These are phyloP conservation scores for Rousettus leschenaultii DNA, from an alignment of 2,113 vertebrate species.

Conservation along the genomic window DNA sequence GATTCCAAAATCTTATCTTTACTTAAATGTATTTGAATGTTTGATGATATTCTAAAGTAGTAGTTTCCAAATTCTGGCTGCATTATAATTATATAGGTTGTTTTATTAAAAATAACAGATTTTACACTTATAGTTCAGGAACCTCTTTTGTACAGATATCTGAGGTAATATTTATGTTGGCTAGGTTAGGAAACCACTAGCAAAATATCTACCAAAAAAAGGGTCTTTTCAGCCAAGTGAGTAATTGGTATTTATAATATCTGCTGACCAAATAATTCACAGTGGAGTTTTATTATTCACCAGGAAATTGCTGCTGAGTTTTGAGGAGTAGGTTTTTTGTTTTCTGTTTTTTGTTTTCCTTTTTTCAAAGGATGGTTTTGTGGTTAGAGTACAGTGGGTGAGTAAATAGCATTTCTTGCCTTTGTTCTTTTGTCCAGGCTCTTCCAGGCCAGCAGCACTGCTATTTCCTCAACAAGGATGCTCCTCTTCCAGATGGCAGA, in stretches of 20 bases:
- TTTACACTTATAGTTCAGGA: not conserved
- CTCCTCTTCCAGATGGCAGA: slow-evolving; percentile 94
- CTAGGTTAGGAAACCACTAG: not conserved
- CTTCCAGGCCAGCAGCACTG: slow-evolving; percentile 98
- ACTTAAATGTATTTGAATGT: not conserved
- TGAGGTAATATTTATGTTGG: slow-evolving; percentile 21
- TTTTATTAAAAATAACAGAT: slow-evolving; percentile 30
- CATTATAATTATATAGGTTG: not conserved
- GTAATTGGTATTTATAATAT: not conserved
- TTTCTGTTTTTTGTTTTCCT: no score
- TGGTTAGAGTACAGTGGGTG: not conserved
- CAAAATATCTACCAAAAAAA: not conserved
- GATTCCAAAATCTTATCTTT: not conserved
- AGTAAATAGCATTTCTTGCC: not conserved
- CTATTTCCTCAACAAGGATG: slow-evolving; percentile 97
- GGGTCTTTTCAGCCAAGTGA: not conserved
- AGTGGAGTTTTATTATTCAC: not conserved
- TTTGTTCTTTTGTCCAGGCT: slow-evolving; percentile 82
- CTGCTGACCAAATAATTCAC: not conserved
- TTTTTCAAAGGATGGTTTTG: not conserved
- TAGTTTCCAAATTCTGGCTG: not conserved
- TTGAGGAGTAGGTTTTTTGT: not conserved
- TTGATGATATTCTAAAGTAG: not conserved
- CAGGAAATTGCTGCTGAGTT: not conserved
- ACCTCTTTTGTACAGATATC: not conserved